Evolutionary conservation across 2,797 vertebrate genomes (phyloP), one percentile per base, ranked within the genome.

Genomic region (Paedocypris micromegethes): DNA sequence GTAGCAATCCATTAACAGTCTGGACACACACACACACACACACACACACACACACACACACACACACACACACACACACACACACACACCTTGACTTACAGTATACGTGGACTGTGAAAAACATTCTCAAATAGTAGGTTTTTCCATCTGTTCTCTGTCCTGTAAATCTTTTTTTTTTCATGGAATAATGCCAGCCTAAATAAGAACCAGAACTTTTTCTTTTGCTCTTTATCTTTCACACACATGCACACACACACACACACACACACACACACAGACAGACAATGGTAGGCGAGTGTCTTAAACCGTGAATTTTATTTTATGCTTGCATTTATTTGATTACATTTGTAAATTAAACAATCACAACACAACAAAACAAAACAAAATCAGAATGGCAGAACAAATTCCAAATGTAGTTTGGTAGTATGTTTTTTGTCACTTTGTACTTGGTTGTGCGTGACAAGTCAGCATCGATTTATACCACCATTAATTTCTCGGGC

Each of bases 101-200:
- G 49, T 51, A 63, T 39, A 69, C 44, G 59, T 54, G 51, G 23
- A 55, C 52, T 46, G 57, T 63, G 51, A 64, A 76, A 74, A 72
- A 72, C 68, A 72, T 64, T 45, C 62, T 53, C 43, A 49, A 44
- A 38, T 65, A 41, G 48, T 46, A 42, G 44, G 37, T 46, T 64
- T 44, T 55, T 55, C 64, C 75, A 75, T 75, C 70, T 77, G 78
- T 64, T 69, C 52, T 53, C 68, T 69, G 61, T 62, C 59, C 57
- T 73, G 73, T 73, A 73, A 74, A 73, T 75, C 47, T 66, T 51
- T 47, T 51, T 60, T 59, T 64, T 63, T 23, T 23, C 23, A 51
- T 75, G 50, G 55, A 74, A 9, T 5, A 47, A 56, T 78, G 66
- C 76, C 77, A 59, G 60, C 66, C 59, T 58, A 57, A 68, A 75